A percentile compares a stretch with the other conserved stretches of the same genome.
Conservation (phyloP, 2,113 vertebrate species). For the Danio rerio region DNA sequence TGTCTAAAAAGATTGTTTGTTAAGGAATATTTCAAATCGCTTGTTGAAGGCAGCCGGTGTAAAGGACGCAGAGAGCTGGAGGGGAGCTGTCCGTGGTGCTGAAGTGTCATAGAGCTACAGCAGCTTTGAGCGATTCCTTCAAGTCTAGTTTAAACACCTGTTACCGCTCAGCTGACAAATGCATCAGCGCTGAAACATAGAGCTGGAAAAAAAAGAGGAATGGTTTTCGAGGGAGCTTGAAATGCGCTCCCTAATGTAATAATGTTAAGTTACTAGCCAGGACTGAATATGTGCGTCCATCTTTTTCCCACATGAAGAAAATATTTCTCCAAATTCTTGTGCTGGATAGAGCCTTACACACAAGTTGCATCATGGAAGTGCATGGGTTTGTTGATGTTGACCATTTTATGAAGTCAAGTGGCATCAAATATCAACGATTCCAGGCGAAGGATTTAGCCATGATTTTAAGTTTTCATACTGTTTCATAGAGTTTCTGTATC, state of each 20-base stretch:
- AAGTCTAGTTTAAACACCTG: constrained; percentile 19
- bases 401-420: constrained; percentile 45
- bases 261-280: not conserved
- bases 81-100: constrained; percentile 45
- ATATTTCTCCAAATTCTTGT: constrained; percentile 34
- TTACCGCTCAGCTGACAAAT: constrained; percentile 12
- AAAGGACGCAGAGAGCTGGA: not conserved
- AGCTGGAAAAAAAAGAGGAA: constrained; percentile 46
- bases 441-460: not conserved
- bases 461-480: not conserved
- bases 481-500: not conserved
- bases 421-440: constrained; percentile 33
- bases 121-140: not conserved
- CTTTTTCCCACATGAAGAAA: constrained; percentile 39
- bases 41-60: not conserved
- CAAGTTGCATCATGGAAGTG: constrained; percentile 72
- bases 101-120: not conserved
- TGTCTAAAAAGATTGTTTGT: not conserved
- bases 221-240: constrained; percentile 2
- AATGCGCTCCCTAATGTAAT: not conserved
- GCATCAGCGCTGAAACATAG: not conserved
- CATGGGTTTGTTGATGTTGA: constrained; percentile 54
- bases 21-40: not conserved
- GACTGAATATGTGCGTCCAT: constrained; percentile 49
- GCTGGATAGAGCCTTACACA: constrained; percentile 64